phyloP scores from a whole-genome alignment of 2,797 vertebrate species.

The Parauchenoglanis punctatus region DNA sequence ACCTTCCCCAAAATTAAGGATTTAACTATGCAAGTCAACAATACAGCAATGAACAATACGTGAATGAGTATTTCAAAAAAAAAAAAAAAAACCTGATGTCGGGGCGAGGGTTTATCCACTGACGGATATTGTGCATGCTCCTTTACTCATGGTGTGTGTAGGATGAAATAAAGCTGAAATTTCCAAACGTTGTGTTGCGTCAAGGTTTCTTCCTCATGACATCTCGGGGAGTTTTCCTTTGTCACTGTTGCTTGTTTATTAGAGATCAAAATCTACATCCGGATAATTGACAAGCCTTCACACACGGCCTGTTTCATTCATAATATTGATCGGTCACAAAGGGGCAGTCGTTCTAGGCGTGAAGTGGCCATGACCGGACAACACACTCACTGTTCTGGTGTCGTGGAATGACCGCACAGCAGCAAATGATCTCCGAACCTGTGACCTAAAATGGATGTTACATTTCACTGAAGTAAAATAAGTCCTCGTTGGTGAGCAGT shows the following conservation, averaged over 20 bases:
- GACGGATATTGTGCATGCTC: conserved; percentile 54
- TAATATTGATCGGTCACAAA: background rate
- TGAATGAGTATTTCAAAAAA: background rate
- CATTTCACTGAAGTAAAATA: background rate
- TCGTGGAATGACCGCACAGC: background rate
- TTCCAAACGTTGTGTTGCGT: conserved; percentile 12
- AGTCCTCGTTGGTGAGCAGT: background rate
- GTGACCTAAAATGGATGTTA: background rate
- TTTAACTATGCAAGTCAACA: conserved; percentile 59
- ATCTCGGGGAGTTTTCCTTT: background rate
- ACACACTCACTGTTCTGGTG: background rate
- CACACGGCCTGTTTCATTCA: background rate
- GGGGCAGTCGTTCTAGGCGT: background rate
- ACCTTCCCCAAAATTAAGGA: conserved; percentile 11
- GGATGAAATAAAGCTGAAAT: conserved; percentile 51
- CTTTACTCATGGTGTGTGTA: conserved; percentile 38
- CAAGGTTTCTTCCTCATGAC: background rate
- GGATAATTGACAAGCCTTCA: background rate
- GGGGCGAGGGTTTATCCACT: conserved; percentile 17
- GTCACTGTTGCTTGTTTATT: background rate
- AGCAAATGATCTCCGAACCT: background rate
- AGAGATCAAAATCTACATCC: background rate
- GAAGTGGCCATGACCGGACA: background rate
- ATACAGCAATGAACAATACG: background rate
- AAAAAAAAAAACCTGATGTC: background rate